These are phyloP conservation scores for Pangasius larnaudii DNA, from an alignment of 2,797 vertebrate genomes.

Conservation along the genomic window DNA sequence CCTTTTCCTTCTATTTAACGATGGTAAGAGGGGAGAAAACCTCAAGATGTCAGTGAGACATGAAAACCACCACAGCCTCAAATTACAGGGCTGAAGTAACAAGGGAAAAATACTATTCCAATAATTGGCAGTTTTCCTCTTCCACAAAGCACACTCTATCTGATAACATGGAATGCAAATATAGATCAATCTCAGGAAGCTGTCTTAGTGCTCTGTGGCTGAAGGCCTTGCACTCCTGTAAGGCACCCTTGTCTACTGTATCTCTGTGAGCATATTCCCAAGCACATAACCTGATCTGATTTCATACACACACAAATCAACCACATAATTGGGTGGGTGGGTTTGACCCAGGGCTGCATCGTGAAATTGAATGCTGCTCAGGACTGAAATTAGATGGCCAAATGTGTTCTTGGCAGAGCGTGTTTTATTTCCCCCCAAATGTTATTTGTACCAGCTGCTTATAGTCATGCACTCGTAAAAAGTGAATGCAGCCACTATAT, in stretches of 20 bases:
- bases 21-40: not conserved
- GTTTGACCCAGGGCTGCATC: conserved; percentile 8
- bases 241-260: conserved; percentile 49
- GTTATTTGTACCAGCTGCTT: conserved; percentile 5
- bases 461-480: not conserved
- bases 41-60: conserved; percentile 59
- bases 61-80: conserved; percentile 71
- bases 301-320: conserved; percentile 48
- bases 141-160: conserved; percentile 70
- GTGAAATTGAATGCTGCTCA: not conserved
- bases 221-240: conserved; percentile 37
- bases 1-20: conserved; percentile 34
- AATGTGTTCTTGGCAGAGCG: not conserved
- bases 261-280: conserved; percentile 59
- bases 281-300: conserved; percentile 58
- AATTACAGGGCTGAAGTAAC: conserved; percentile 72
- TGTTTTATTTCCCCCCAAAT: not conserved
- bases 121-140: conserved; percentile 70
- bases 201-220: conserved; percentile 19
- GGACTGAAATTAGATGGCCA: not conserved
- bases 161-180: conserved; percentile 62
- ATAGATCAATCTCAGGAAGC: conserved; percentile 58
- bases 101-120: conserved; percentile 60
- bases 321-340: conserved; percentile 52
- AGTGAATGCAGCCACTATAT: not conserved